Base-by-base conservation (phyloP, 2,888 invertebrate species). In the Sarcophaga subvicina region DNA sequence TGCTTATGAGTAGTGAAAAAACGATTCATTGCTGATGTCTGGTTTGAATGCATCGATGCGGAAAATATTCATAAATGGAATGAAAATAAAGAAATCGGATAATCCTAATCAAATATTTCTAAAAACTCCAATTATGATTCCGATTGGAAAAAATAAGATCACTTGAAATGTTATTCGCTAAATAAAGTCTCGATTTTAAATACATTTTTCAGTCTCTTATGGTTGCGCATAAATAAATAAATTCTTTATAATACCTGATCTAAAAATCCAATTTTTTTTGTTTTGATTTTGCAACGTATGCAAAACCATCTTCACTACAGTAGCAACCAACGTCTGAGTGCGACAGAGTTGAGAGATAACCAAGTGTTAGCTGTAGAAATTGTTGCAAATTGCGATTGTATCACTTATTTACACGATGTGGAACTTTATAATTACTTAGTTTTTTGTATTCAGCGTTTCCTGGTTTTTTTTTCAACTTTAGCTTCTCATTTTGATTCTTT, bases 371-470 rank as follows among this genome's bases (percentile, higher is more conserved):
- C 49, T n/a, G 6, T 64, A 5, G 11, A 45, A 60, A 77, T 2
- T 22, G 25, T 17, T 10, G 17, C n/a, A 71, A 63, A 79, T 54
- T 70, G 49, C 3, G 27, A 63, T 79, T 79, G 63, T 20, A 54
- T 79, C 20, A 27, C 70, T 71, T 63, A 63, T 37, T 49, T 49
- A 47, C 17, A 69, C 25, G 20, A n/a, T n/a, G 11, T 78, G 59
- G 17, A 3, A 47, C 3, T 69, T 78, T 69, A 22, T 45, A 59
- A 63, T 79, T 60, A 69, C 17, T 54, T 54, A 25, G 20, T 49
- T 59, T 67, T 66, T 37, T 37, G 0, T 14, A 49, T 2, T 49
- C 45, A 6, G 1, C 64, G 25, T 63, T 64, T 3, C 63, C n/a
- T 25, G n/a, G 14, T 8, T 6, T 20, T 17, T 62, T 11, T 69